phyloP scores from a whole-genome alignment of 2,113 vertebrate genomes.

The Chloropsis hardwickii region DNA sequence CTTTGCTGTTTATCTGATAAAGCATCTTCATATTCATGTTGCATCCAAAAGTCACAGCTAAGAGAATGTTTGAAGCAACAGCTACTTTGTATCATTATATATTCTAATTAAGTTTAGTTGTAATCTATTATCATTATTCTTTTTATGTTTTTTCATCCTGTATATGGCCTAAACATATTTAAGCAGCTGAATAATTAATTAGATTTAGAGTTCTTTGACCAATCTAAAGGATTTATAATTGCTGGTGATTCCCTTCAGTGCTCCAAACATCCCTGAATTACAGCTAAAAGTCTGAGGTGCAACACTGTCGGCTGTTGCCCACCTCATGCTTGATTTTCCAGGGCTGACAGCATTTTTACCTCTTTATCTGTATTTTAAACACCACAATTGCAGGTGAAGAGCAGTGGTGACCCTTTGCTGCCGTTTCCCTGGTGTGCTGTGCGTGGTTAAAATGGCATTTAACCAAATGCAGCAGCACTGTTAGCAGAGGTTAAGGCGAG shows the following conservation, averaged over 20 bases:
- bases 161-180: neutral
- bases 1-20: neutral
- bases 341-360: neutral
- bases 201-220: neutral
- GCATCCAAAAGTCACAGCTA: neutral
- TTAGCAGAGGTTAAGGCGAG: neutral
- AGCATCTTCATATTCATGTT: neutral
- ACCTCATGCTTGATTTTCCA: neutral
- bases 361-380: neutral
- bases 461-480: neutral
- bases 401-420: neutral
- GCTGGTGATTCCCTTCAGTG: neutral
- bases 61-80: neutral
- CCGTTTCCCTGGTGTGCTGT: neutral
- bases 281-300: neutral
- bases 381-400: rapidly evolving
- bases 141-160: neutral
- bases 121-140: neutral
- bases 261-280: neutral
- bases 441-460: neutral
- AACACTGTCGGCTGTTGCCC: neutral
- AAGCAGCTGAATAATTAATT: neutral
- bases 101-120: neutral
- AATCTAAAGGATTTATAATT: neutral
- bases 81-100: neutral